Evolutionary conservation across 2,113 vertebrate genomes (phyloP), one percentile per base, ranked within the genome.

Genomic region (Prionailurus bengalensis): DNA sequence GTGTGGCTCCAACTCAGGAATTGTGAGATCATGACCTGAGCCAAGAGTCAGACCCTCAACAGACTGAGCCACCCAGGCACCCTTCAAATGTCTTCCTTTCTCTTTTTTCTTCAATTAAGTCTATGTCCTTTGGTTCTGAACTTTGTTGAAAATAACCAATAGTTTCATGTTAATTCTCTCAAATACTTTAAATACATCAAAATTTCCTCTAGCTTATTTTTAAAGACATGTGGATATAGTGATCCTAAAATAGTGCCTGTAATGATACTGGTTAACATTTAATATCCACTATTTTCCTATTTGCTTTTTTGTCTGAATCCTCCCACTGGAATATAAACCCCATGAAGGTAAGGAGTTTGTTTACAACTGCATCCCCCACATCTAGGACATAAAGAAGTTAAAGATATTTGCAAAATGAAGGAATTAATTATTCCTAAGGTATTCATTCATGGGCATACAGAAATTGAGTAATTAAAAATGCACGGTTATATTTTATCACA

Each of bases 71-170:
- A 61, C 58, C 58, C 58, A 61, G 21, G 58, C 2, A 3, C 58
- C 21, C 58, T 21, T 61, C 58, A 61, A 61, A 61, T 25, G 19
- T 61, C 86, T 61, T 27, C 76, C 53, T 68, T 80, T 73, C 29
- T 36, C 36, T 79, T 11, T 73, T 87, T 48, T 86, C 45, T 25
- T 83, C 68, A 66, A 33, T 65, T 68, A 91, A 79, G 19, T 53
- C 78, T 89, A 51, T 79, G 95, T 95, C 70, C 31, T 76, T 68
- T 7, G 16, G 73, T 78, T 93, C 76, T 91, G 10, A 92, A 91
- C n/a, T 79, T 93, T 33, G 5, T 73, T 66, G 23, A 84, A 29
- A 3, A 84, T 25, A 83, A 68, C 33, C 11, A 89, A 29, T 45
- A 27, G 31, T 74, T 88, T 88, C 58, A 58, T 42, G 36, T 68